Evolutionary conservation across 2,113 vertebrate species (phyloP).

Genomic region (Donacobius atricapilla): DNA sequence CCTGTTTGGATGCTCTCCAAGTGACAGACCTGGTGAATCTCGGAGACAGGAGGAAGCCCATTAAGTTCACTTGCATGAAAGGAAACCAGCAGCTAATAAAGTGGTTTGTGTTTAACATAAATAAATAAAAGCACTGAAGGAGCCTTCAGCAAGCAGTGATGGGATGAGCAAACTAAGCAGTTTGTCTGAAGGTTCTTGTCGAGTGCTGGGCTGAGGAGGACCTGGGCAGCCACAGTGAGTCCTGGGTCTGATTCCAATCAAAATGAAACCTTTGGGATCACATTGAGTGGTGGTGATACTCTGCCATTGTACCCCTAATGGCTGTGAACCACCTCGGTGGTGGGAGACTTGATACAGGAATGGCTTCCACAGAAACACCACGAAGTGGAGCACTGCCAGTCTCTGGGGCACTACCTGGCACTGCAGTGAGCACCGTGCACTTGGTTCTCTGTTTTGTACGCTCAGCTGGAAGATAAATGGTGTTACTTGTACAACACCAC

Average conservation of each 20-base stretch:
- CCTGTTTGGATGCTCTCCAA: background rate
- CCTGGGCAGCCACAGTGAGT: background rate
- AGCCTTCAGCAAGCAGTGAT: background rate
- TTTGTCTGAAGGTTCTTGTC: background rate
- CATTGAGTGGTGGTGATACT: background rate
- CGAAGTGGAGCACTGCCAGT: background rate
- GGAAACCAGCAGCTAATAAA: slow-evolving; percentile 1
- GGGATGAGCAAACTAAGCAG: background rate
- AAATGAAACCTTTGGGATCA: background rate
- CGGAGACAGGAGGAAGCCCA: background rate
- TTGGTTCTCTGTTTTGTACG: background rate
- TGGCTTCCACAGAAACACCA: background rate
- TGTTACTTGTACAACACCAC: background rate
- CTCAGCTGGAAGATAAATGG: background rate
- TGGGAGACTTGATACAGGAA: background rate
- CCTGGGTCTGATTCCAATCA: background rate
- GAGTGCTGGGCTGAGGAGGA: background rate
- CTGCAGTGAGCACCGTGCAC: background rate
- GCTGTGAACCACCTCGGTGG: background rate
- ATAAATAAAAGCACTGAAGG: slow-evolving; percentile 2
- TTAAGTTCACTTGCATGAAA: background rate
- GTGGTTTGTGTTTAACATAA: slow-evolving; percentile 14
- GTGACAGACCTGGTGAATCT: background rate
- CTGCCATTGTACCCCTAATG: background rate
- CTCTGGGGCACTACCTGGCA: background rate